Evolutionary conservation across 1,140 invertebrate species (phyloP), one percentile per base, ranked within the genome.

Genomic region (Drosophila saltans): DNA sequence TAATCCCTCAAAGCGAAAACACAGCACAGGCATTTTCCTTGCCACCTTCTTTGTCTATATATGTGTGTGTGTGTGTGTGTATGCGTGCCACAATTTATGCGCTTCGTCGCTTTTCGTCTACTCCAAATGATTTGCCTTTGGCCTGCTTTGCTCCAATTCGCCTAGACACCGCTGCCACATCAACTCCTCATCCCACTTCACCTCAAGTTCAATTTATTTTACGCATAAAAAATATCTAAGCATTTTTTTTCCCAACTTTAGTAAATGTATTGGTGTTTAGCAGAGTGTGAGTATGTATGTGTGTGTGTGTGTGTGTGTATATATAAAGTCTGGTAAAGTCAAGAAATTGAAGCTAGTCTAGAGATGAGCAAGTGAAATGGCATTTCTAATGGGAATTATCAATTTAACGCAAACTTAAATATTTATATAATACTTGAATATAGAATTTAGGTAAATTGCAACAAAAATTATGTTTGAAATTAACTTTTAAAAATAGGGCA

Each of bases 101-200:
- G 83, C 84, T 73, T 89, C 83, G 84, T 81, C 83, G 83, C 83
- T 83, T 88, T 75, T 78, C 80, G 84, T 86, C 83, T 88, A 86
- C 83, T 73, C 69, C 72, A 82, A 82, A 75, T 85, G 78, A 80
- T 85, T 81, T 85, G 81, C 70, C 71, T 77, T 78, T 64, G 69
- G 40, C 64, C 65, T 66, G 45, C 2, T 10, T 24, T 7, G 9
- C 9, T 40, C 9, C 21, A 21, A 52, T 52, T 52, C 45, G 45
- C 45, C 45, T 52, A 52, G 45, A 52, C 45, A 16, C 16, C 16
- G 21, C 21, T 24, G 45, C 33, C 33, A 59, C 26, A 45, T 30
- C 33, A 43, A 16, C 10, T 52, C 59, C 10, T 52, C 59, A 55
- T 40, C 65, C 55, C 30, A 66, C 61, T 43, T 72, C 59, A 56